Evolutionary conservation across 2,113 vertebrate species (phyloP), one percentile per base, ranked within the genome.

Genomic region (Triplophysa tibetana): DNA sequence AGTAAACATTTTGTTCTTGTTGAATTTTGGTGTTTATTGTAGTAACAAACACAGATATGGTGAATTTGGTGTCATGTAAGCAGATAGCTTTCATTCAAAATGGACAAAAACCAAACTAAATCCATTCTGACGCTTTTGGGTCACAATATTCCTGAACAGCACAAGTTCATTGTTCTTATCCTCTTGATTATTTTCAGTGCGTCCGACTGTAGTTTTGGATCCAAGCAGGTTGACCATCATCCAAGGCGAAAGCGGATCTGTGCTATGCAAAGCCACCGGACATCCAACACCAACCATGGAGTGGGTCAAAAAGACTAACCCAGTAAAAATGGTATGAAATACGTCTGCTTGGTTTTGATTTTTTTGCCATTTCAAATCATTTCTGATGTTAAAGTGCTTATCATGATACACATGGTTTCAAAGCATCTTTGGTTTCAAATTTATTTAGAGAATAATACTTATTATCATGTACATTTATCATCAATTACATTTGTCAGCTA

Each of bases 251-350:
- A 75, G 19, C 1, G 81, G 86, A 2, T 87, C 86, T 45, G 88
- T 94, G 60, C 80, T 86, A 72, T 94, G 93, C 73, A 92, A 91
- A 1, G 87, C 89, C 60, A 89, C 90, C 1, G 92, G 93, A 16
- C 81, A 91, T 82, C 92, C 93, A 67, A 43, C 81, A 21, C 93
- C 93, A 45, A 82, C 86, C 64, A 78, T 91, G 0, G 69, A 88
- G 83, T 94, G 92, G 92, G 52, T 90, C 79, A 90, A 84, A 84
- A 94, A 91, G 83, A 66, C 69, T 64, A 86, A 70, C 9, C 82
- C 86, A 54, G 70, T 52, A 0, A 81, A 62, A 61, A 52, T 92
- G 88, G 91, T 92, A 79, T 72, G 81, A 45, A 2, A 3, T 43
- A 8, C 26, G 8, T 56, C 14, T n/a, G 52, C 17, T 19, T 5